Evolutionary conservation across 2,113 vertebrate species (phyloP).

Genomic region (Leptobrachium ailaonicum): DNA sequence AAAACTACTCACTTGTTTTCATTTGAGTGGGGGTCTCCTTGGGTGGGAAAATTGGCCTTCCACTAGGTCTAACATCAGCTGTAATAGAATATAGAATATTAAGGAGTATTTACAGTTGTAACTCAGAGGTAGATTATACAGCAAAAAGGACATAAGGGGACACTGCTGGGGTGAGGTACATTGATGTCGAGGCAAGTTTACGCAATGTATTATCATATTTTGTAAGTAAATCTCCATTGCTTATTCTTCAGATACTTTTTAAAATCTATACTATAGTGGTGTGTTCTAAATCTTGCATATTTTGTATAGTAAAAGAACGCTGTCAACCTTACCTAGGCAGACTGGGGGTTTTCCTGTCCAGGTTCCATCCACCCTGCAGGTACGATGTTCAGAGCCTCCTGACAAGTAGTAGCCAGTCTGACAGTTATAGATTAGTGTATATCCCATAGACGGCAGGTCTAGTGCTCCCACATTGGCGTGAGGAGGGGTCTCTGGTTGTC

Average conservation of each 20-base stretch:
- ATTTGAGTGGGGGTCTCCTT: constrained; percentile 83
- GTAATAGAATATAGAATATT: constrained; percentile 43
- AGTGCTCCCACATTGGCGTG: constrained; percentile 90
- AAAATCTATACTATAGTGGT: too few species aligned
- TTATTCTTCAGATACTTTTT: too few species aligned
- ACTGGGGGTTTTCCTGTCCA: constrained; percentile 95
- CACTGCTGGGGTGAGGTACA: background rate
- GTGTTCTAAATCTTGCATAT: too few species aligned
- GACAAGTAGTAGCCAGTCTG: constrained; percentile 92
- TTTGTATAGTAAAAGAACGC: too few species aligned
- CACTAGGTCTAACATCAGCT: constrained; percentile 91
- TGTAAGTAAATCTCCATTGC: too few species aligned
- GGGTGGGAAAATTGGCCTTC: constrained; percentile 80
- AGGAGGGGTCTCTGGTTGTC: constrained; percentile 85
- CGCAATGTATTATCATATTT: too few species aligned
- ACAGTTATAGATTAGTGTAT: constrained; percentile 95
- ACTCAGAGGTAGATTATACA: too few species aligned
- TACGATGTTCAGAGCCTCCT: constrained; percentile 93
- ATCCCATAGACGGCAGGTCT: constrained; percentile 93
- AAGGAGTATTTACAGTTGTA: too few species aligned
- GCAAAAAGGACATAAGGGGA: background rate
- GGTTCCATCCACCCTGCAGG: constrained; percentile 92
- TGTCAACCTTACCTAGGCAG: constrained; percentile 78
- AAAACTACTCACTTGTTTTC: constrained; percentile 70
- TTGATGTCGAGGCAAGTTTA: too few species aligned